Evolutionary conservation across 2,797 vertebrate species (phyloP).

Genomic region (Petrocephalus sullivani): DNA sequence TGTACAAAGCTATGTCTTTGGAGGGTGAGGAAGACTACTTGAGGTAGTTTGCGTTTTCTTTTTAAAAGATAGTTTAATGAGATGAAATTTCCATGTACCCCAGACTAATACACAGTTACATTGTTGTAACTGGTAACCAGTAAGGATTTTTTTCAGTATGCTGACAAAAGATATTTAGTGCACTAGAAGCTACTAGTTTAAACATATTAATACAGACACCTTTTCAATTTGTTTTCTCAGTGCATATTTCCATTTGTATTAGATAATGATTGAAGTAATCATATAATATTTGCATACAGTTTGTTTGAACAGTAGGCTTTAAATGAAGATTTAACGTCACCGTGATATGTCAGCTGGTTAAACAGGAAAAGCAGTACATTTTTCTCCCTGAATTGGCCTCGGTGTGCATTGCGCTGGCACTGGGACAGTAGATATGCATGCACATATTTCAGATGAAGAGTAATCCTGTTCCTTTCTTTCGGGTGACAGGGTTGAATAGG

Average conservation of each 20-base stretch:
- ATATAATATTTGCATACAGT: neutral
- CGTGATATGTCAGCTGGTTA: neutral
- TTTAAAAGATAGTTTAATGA: neutral
- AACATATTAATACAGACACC: neutral
- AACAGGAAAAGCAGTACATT: neutral
- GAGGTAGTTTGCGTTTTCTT: neutral
- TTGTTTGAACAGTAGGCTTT: slow-evolving; percentile 1
- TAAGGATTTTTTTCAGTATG: neutral
- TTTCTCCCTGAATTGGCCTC: neutral
- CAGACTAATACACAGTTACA: neutral
- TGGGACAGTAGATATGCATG: neutral
- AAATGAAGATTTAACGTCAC: neutral
- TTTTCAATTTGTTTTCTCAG: neutral
- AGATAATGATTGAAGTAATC: neutral
- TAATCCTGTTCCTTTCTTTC: neutral
- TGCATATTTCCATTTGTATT: slow-evolving; percentile 4
- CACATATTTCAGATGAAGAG: neutral
- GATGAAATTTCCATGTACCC: neutral
- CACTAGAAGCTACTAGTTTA: neutral
- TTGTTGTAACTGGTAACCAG: neutral
- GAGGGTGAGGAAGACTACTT: neutral
- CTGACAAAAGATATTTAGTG: neutral
- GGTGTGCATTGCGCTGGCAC: neutral
- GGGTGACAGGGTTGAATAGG: neutral
- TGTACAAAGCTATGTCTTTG: neutral